Base-by-base conservation (phyloP, 2,888 invertebrate species). In the Cistogaster globosa region DNA sequence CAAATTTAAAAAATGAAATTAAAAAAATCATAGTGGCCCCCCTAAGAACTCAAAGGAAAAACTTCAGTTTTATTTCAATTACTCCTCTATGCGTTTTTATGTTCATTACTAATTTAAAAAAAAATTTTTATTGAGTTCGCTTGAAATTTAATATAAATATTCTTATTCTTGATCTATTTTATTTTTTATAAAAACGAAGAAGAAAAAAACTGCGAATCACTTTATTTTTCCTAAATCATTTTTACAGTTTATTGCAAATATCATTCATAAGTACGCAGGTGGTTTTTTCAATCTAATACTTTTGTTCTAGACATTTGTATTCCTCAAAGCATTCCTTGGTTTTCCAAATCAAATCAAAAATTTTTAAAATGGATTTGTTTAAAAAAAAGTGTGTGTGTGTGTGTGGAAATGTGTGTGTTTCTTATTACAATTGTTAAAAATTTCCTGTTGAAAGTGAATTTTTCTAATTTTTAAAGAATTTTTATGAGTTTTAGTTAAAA, bases 291-390 rank as follows among this genome's bases (percentile, higher is more conserved):
- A 74, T 51, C 36, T 62, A 53, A 74, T 51, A 62, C 38, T 62
- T 36, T 36, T 48, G 22, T 51, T 62, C 22, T 62, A 16, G 4
- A 57, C 58, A 32, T 57, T 32, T 57, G 16, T 57, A 26, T 38
- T 48, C 14, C 1, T 8, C 6, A 22, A 48, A 32, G 32, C 32
- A 32, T 32, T 32, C 32, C 6, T 2, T 0, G 7, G 2, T 32
- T 32, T 32, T 32, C 8, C 26, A 26, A 26, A 26, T 26, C 32
- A 45, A 76, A 67, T 45, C 76, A 36, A 18, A 36, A 20, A 76
- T 58, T 58, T 67, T 22, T 18, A 60, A 68, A 77, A 48, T 67
- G 38, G 36, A 51, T 77, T 51, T 68, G 22, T 68, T 22, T n/a
- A 7, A 36, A 38, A 58, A 32, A 48, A 48, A 60, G 36, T 16